Base-by-base conservation (phyloP, 1,140 invertebrate species). In the Linepithema humile region DNA sequence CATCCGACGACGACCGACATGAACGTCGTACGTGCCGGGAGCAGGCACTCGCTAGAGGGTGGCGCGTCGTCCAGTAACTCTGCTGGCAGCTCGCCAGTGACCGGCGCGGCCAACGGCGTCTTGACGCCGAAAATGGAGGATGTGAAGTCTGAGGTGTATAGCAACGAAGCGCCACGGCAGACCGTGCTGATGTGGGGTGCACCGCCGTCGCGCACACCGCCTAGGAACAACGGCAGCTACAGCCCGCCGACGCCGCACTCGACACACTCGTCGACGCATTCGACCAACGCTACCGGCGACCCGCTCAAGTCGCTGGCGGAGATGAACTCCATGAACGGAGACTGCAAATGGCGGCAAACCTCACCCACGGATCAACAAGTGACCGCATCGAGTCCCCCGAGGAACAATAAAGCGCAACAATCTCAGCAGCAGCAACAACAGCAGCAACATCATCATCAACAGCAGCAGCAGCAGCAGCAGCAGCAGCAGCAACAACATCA, bases 101-200 rank as follows among this genome's bases (percentile, higher is more conserved):
- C 93, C 0, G 93, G 94, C 4, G 87, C 92, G 0, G 91, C 92
- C 0, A 95, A 95, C 85, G 95, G 95, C 0, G 91, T 96, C 17
- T 92, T 96, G 17, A 96, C 96, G 0, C 96, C 96, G 0, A 96
- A 96, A 90, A 95, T 96, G 90, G 96, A 96, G 88, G 96, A 96
- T 78, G 95, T 96, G 3, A 96, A 96, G 83, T 92, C 95, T 0
- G 96, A 96, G 29, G 92, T 93, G 0, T 93, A 95, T 85, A 92
- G 92, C 20, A 84, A 84, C 10, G 96, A 96, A 72, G 94, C 95
- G 32, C 96, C 96, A 0, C 94, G 97, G 26, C 97, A 98, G 93
- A 98, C 97, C 1, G 97, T 98, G 20, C 95, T 98, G 3, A 98
- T 98, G 97, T 98, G 97, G 97, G 97, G 97, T 2, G 92, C 89